phyloP scores from a whole-genome alignment of 2,797 vertebrate species.

The Holocentrus rufus region DNA sequence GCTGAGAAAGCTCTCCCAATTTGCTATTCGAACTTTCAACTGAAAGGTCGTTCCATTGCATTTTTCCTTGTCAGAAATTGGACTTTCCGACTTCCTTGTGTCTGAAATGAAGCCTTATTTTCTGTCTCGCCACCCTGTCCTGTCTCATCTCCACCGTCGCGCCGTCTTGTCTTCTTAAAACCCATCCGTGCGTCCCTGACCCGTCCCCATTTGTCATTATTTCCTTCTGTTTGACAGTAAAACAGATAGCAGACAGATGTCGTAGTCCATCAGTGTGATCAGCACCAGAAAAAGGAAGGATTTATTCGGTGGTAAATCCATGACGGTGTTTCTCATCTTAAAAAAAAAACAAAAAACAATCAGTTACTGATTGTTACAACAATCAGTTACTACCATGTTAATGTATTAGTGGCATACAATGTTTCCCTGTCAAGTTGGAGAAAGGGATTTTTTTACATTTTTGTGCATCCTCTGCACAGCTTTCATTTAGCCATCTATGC shows the following conservation, averaged over 20 bases:
- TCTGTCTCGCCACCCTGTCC: conserved; percentile 18
- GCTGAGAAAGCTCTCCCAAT: too few species aligned
- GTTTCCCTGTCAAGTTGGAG: background rate
- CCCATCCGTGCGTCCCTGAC: conserved; percentile 45
- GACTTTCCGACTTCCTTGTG: too few species aligned
- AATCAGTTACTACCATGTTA: background rate
- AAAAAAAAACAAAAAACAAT: too few species aligned
- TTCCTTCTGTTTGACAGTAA: conserved; percentile 24
- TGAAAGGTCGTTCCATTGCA: too few species aligned
- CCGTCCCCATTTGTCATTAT: conserved; percentile 24
- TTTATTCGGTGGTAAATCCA: conserved; percentile 66
- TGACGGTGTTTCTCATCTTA: conserved; percentile 17
- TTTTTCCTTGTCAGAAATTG: too few species aligned
- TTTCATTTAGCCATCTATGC: background rate
- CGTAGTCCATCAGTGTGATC: conserved; percentile 60
- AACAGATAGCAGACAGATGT: conserved; percentile 67
- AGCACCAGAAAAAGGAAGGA: conserved; percentile 48
- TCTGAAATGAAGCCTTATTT: background rate
- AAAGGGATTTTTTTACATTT: background rate
- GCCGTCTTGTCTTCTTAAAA: background rate
- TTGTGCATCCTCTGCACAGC: background rate
- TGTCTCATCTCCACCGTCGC: background rate
- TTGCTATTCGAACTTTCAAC: too few species aligned
- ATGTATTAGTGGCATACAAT: conserved; percentile 29
- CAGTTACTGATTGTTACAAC: too few species aligned